Conservation (phyloP, 2,797 vertebrate species). For the Naso thynnoides region DNA sequence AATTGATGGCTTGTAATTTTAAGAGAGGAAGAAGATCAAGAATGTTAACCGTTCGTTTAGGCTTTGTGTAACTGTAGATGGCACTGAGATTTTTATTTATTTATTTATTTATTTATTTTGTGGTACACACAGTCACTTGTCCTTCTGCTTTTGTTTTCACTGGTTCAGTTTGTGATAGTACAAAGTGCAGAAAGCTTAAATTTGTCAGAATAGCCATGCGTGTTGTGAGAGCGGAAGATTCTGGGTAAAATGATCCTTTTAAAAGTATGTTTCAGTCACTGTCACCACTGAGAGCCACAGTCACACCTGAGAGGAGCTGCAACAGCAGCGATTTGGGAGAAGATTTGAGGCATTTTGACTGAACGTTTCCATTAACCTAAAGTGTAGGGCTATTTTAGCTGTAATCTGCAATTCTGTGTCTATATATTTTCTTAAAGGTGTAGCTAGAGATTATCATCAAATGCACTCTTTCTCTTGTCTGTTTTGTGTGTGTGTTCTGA, state of each 20-base stretch:
- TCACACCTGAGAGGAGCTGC: constrained; percentile 23
- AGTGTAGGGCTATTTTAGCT: constrained; percentile 9
- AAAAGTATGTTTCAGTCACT: constrained; percentile 26
- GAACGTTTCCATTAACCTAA: constrained; percentile 25
- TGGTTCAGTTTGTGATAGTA: constrained; percentile 7
- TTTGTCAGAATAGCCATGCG: background rate
- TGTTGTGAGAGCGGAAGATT: background rate
- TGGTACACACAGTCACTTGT: constrained; percentile 5
- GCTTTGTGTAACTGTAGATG: constrained; percentile 63
- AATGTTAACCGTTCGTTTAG: constrained; percentile 71
- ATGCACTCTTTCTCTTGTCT: background rate
- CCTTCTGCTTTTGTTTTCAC: constrained; percentile 7
- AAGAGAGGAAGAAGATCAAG: constrained; percentile 48
- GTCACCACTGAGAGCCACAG: constrained; percentile 18
- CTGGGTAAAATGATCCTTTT: constrained; percentile 18
- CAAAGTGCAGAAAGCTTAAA: constrained; percentile 4
- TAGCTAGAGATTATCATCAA: background rate
- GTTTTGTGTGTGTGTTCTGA: background rate
- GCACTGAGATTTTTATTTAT: constrained; percentile 32
- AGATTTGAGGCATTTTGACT: constrained; percentile 26
- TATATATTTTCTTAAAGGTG: background rate
- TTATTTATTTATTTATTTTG: constrained; percentile 1
- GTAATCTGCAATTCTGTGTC: constrained; percentile 5
- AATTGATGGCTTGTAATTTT: constrained; percentile 61
- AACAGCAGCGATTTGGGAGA: constrained; percentile 33